These are phyloP conservation scores for Fragum fragum DNA, from an alignment of 2,888 invertebrate genomes.

Conservation along the genomic window DNA sequence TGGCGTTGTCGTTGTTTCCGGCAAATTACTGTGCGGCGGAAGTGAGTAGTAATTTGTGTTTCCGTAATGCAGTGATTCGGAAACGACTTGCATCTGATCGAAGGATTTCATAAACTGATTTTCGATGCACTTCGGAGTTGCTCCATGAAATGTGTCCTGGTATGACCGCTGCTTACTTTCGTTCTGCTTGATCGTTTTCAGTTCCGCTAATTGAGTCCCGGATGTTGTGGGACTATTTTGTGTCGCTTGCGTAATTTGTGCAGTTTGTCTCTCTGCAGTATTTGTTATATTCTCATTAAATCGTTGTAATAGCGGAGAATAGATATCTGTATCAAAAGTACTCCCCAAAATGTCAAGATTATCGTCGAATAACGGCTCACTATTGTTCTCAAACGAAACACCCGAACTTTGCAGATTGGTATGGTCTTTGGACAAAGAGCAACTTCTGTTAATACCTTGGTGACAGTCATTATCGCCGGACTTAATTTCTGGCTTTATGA, in stretches of 20 bases:
- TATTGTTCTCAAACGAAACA: constrained; percentile 16
- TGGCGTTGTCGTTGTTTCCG: constrained; percentile 37
- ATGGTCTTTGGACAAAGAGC: constrained; percentile 13
- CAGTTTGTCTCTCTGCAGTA: constrained; percentile 22
- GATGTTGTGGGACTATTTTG: constrained; percentile 43
- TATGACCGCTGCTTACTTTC: constrained; percentile 47
- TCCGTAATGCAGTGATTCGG: constrained; percentile 42
- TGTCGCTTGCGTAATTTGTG: constrained; percentile 32
- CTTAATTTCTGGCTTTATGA: constrained; percentile 39
- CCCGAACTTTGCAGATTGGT: background rate
- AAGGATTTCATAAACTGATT: constrained; percentile 49
- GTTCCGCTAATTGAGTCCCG: constrained; percentile 62
- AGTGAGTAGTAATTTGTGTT: constrained; percentile 49
- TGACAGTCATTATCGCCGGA: constrained; percentile 13
- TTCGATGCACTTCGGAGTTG: constrained; percentile 51
- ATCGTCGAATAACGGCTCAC: constrained; percentile 52
- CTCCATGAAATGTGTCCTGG: constrained; percentile 52
- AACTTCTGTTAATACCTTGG: constrained; percentile 18
- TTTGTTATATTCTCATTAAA: constrained; percentile 47
- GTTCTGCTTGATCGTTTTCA: constrained; percentile 65
- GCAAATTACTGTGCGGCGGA: constrained; percentile 45
- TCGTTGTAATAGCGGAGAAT: constrained; percentile 61
- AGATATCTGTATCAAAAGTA: constrained; percentile 64
- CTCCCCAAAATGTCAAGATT: constrained; percentile 52
- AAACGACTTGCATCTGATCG: constrained; percentile 48